Evolutionary conservation across 2,113 vertebrate genomes (phyloP), one percentile per base, ranked within the genome.

Genomic region (Diphyllodes magnificus): DNA sequence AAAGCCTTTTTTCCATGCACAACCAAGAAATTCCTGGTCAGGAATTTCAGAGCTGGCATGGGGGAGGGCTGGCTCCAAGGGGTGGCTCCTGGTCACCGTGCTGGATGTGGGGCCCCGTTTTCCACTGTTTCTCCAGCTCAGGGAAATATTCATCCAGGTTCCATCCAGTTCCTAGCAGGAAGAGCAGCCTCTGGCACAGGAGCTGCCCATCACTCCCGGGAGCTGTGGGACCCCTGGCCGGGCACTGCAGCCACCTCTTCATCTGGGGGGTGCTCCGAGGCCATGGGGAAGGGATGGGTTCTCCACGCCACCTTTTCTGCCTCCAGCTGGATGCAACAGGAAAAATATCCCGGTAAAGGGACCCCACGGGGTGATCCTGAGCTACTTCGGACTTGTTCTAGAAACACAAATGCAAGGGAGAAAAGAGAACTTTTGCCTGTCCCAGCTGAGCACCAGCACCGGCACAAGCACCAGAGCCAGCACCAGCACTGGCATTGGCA

Each of bases 251-350:
- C 33, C 24, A 0, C 40, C 17, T 65, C 45, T 56, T 9, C 49
- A 6, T 18, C 39, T 2, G 0, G 6, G 1, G 30, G 23, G 3
- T 18, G 23, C 9, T 5, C n/a, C 0, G 6, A 35, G n/a, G 42
- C 9, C 27, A 0, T 4, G 0, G 1, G 40, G 53, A 59, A 44
- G 7, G 15, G 11, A 13, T 0, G 1, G 15, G 5, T 7, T 68
- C 27, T 0, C 53, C 76, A 8, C 1, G 1, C 40, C 39, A 30
- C 27, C 45, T 80, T 77, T 66, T 22, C 77, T 45, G 28, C 63
- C 50, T 83, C 42, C 1, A 2, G 3, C 59, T 73, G 54, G 18
- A 7, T 33, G 45, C 9, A 50, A 17, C 0, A 0, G 11, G 14
- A 30, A 82, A 40, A 76, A 57, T 21, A 66, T 31, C 33, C 37